Evolutionary conservation across 2,888 invertebrate genomes (phyloP).

Genomic region (Tetropium fuscum): DNA sequence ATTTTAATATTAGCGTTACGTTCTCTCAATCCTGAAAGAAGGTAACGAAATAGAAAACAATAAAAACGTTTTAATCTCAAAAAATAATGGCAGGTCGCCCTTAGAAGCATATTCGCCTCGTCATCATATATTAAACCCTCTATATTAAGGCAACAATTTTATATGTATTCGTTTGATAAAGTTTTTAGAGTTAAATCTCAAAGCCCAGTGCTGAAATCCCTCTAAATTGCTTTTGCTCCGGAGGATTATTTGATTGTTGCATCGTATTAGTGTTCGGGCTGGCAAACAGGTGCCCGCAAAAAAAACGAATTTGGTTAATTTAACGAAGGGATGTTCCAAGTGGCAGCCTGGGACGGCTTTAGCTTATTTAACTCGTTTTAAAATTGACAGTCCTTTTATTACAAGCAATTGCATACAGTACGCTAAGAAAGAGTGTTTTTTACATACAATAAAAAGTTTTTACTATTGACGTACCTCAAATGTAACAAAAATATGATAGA

Average conservation of each 20-base stretch:
- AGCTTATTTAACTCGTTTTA: background rate
- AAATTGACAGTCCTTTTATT: constrained; percentile 5
- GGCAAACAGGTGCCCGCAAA: constrained; percentile 47
- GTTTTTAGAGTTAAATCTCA: constrained; percentile 29
- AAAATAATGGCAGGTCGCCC: no score
- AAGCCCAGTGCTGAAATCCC: constrained; percentile 43
- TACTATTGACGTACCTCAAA: no score
- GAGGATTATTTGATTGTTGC: constrained; percentile 53
- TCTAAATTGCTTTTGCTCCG: constrained; percentile 49
- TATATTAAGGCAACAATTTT: constrained; percentile 3
- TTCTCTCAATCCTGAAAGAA: no score
- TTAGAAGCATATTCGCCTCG: no score
- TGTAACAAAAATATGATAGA: background rate
- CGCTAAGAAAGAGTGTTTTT: background rate
- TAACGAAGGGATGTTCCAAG: constrained; percentile 18
- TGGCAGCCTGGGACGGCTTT: constrained; percentile 5
- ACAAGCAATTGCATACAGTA: background rate
- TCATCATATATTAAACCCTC: background rate
- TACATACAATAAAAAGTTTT: no score
- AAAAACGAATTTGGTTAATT: constrained; percentile 43
- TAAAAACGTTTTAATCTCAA: no score
- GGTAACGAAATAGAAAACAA: no score
- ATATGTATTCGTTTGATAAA: constrained; percentile 13
- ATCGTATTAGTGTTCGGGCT: constrained; percentile 47
- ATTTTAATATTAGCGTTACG: no score